Evolutionary conservation across 2,797 vertebrate genomes (phyloP).

Genomic region (Thalassophryne amazonica): DNA sequence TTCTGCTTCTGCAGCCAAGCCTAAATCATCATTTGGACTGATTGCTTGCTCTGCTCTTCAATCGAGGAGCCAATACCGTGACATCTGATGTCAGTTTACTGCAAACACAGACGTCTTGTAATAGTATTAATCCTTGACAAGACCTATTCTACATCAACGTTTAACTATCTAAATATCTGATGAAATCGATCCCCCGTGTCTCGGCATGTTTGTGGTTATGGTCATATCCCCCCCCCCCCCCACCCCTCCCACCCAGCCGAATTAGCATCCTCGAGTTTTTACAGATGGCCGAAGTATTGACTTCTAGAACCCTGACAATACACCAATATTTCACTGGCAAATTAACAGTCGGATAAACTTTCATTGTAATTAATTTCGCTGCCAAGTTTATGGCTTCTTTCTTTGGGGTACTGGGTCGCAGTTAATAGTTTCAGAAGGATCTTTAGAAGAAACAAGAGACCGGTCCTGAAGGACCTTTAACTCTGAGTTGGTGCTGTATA

Average conservation of each 20-base stretch:
- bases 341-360: conserved; percentile 65
- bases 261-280: too few relatives aligned
- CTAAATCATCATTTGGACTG: conserved; percentile 42
- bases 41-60: conserved; percentile 50
- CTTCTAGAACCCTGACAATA: conserved; percentile 31
- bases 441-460: too few relatives aligned
- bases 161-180: conserved; percentile 32
- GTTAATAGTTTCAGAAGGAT: conserved; percentile 45
- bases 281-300: too few relatives aligned
- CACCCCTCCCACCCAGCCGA: too few relatives aligned
- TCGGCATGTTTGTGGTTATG: conserved; percentile 32
- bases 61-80: conserved; percentile 45
- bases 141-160: conserved; percentile 41
- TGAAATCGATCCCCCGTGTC: conserved; percentile 27
- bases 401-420: conserved; percentile 51
- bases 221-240: conserved; percentile 16
- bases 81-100: conserved; percentile 42
- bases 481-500: too few relatives aligned
- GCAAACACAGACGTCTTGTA: conserved; percentile 38
- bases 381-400: conserved; percentile 54
- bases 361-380: conserved; percentile 59
- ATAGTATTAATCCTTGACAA: conserved; percentile 45
- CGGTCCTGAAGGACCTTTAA: too few relatives aligned
- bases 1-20: conserved; percentile 32
- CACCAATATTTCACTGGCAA: conserved; percentile 44